These are phyloP conservation scores for Heteronetta atricapilla DNA, from an alignment of 2,113 vertebrate species.

Conservation along the genomic window DNA sequence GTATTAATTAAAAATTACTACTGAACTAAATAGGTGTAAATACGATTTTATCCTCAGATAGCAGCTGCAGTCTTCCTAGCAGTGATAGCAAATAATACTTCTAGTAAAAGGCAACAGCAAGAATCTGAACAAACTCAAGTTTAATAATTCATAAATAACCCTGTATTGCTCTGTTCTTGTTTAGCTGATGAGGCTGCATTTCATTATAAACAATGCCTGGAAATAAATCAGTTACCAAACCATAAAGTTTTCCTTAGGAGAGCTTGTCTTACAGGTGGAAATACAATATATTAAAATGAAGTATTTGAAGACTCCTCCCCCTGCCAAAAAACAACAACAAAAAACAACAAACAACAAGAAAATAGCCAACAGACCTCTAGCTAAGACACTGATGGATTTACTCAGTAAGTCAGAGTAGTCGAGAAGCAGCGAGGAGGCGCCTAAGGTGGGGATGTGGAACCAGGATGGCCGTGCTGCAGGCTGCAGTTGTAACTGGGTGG, in stretches of 20 bases:
- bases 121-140: neutral
- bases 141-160: neutral
- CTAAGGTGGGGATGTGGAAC: neutral
- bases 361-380: fast-evolving
- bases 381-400: too few relatives aligned
- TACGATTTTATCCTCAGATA: neutral
- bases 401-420: neutral
- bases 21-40: neutral
- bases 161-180: neutral
- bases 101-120: neutral
- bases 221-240: neutral
- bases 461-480: fast-evolving
- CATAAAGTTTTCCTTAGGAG: neutral
- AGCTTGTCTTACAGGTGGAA: neutral
- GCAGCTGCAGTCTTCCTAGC: neutral
- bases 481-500: fast-evolving
- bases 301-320: neutral
- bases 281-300: neutral
- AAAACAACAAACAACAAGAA: neutral
- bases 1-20: neutral
- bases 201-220: neutral
- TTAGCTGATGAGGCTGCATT: neutral
- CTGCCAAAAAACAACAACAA: too few relatives aligned
- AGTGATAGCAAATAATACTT: neutral
- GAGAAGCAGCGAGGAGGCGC: neutral